Evolutionary conservation across 2,797 vertebrate species (phyloP).

Genomic region (Arvicola amphibius): DNA sequence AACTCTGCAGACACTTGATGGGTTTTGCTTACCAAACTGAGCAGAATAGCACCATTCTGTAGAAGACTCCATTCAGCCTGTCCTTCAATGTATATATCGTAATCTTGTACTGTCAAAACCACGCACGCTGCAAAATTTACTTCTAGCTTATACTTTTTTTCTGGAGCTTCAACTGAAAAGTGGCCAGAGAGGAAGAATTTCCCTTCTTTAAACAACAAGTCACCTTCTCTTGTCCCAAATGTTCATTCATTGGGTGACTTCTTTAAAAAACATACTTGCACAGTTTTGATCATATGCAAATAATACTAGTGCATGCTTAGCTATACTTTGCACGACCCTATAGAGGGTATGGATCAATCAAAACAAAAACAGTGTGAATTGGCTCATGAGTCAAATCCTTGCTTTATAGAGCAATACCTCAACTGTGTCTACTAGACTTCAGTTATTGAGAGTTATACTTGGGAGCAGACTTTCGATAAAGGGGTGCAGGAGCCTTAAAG

Average conservation of each 20-base stretch:
- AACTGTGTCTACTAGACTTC: not conserved
- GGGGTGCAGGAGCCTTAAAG: not conserved
- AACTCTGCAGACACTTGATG: not conserved
- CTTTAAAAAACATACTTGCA: not conserved
- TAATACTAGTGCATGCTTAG: not conserved
- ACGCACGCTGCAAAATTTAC: not conserved
- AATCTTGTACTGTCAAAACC: not conserved
- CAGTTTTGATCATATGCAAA: not conserved
- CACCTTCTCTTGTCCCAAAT: not conserved
- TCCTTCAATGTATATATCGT: not conserved
- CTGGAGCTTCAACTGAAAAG: conserved; percentile 18
- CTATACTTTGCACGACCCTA: conserved; percentile 17
- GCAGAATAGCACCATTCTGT: not conserved
- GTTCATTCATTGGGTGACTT: not conserved
- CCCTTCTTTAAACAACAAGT: not conserved
- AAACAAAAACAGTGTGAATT: not conserved
- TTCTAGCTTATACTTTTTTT: conserved; percentile 38
- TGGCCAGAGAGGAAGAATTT: not conserved
- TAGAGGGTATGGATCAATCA: conserved; percentile 2
- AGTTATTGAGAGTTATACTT: not conserved
- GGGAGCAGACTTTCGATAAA: not conserved
- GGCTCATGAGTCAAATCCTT: not conserved
- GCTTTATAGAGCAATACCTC: not conserved
- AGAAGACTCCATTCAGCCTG: not conserved
- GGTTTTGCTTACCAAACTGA: not conserved